Evolutionary conservation across 2,113 vertebrate species (phyloP).

Genomic region (Gadus macrocephalus): DNA sequence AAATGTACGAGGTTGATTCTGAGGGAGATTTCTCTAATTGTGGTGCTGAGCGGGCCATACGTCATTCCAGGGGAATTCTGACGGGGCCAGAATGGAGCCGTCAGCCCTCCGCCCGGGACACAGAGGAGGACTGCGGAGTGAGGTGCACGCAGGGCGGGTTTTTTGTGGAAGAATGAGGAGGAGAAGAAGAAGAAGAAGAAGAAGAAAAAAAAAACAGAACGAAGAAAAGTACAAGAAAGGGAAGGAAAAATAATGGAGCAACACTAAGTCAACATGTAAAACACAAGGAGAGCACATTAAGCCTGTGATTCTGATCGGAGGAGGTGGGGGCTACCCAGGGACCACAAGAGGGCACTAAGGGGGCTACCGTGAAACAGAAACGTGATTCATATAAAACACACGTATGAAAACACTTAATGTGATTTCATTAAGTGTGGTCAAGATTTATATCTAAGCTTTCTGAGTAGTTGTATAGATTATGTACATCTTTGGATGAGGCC

Average conservation of each 20-base stretch:
- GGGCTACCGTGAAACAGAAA: no score
- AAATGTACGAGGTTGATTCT: constrained; percentile 50
- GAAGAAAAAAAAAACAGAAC: neutral
- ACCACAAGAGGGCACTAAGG: no score
- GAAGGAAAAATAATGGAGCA: neutral
- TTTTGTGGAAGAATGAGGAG: neutral
- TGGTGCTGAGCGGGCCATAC: constrained; percentile 32
- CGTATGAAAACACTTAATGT: no score
- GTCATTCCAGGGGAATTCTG: constrained; percentile 37
- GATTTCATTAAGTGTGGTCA: no score
- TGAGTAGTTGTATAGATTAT: no score
- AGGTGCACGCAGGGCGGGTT: neutral
- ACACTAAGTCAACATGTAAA: neutral
- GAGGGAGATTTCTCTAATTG: constrained; percentile 52
- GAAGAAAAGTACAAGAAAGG: no score
- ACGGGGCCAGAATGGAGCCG: constrained; percentile 30
- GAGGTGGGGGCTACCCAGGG: no score
- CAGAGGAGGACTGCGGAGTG: constrained; percentile 3
- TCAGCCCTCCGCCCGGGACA: constrained; percentile 18
- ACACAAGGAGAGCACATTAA: no score
- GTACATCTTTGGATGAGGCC: no score
- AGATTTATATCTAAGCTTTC: no score
- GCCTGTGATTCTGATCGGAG: no score
- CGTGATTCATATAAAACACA: no score
- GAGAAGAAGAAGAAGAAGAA: neutral